phyloP scores from a whole-genome alignment of 2,888 invertebrate genomes.

The Acanthosepion esculentum region DNA sequence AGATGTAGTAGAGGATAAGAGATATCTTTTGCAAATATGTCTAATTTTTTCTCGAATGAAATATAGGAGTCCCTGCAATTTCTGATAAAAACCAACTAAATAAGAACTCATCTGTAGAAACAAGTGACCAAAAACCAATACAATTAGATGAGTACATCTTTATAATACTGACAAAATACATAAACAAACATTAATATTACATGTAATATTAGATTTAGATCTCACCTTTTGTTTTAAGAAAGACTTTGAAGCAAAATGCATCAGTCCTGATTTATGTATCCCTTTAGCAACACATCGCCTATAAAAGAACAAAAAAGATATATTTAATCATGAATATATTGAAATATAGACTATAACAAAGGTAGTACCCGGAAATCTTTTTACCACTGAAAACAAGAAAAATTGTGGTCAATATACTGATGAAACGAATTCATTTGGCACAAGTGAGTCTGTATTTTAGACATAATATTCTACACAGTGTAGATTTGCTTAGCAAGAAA shows the following conservation, averaged over 20 bases:
- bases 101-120: not conserved
- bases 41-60: not conserved
- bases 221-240: constrained; percentile 65
- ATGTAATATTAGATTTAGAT: not conserved
- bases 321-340: not conserved
- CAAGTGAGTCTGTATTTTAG: too few species aligned
- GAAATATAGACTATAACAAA: not conserved
- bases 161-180: not conserved
- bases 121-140: not conserved
- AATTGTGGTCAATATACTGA: too few species aligned
- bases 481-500: too few species aligned
- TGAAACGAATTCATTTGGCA: too few species aligned
- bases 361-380: too few species aligned
- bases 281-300: constrained; percentile 71
- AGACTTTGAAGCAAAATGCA: constrained; percentile 73
- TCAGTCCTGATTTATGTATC: constrained; percentile 68
- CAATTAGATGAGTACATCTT: not conserved
- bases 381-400: too few species aligned
- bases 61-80: not conserved
- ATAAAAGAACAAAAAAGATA: constrained; percentile 49
- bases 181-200: not conserved
- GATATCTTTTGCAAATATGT: too few species aligned
- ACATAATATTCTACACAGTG: too few species aligned
- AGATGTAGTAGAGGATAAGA: too few species aligned
- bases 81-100: not conserved